Evolutionary conservation across 2,797 vertebrate genomes (phyloP).

Genomic region (Typhlichthys subterraneus): DNA sequence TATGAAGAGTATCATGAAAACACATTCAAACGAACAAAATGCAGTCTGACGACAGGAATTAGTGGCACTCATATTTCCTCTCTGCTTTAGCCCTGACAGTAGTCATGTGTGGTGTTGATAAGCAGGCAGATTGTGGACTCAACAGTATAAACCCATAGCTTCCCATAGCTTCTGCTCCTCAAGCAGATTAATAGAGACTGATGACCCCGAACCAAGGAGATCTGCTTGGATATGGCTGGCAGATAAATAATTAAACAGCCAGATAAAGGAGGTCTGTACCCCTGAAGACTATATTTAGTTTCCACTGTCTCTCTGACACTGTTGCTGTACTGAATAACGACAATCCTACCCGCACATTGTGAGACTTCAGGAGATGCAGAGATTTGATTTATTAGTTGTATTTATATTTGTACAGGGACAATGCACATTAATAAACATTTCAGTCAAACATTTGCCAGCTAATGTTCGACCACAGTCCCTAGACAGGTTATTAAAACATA

Average conservation of each 20-base stretch:
- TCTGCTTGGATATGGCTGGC: conserved; percentile 44
- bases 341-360: conserved; percentile 13
- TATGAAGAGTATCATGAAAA: neutral
- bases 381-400: conserved; percentile 24
- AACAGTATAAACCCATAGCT: neutral
- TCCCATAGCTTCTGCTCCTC: conserved; percentile 22
- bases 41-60: neutral
- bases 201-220: conserved; percentile 40
- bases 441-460: too few species aligned
- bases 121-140: conserved; percentile 13
- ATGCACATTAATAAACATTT: too few species aligned
- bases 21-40: conserved; percentile 3
- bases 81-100: neutral
- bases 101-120: neutral
- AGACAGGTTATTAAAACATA: too few species aligned
- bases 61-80: neutral
- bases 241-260: neutral
- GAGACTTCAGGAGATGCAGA: conserved; percentile 24
- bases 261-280: conserved; percentile 16
- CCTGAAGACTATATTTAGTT: conserved; percentile 60
- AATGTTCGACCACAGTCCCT: too few species aligned
- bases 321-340: conserved; percentile 19
- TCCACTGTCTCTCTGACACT: conserved; percentile 28
- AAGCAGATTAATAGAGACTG: conserved; percentile 41
- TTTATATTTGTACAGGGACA: too few species aligned